Evolutionary conservation across 2,113 vertebrate species (phyloP), one percentile per base, ranked within the genome.

Genomic region (Tachuris rubrigastra): DNA sequence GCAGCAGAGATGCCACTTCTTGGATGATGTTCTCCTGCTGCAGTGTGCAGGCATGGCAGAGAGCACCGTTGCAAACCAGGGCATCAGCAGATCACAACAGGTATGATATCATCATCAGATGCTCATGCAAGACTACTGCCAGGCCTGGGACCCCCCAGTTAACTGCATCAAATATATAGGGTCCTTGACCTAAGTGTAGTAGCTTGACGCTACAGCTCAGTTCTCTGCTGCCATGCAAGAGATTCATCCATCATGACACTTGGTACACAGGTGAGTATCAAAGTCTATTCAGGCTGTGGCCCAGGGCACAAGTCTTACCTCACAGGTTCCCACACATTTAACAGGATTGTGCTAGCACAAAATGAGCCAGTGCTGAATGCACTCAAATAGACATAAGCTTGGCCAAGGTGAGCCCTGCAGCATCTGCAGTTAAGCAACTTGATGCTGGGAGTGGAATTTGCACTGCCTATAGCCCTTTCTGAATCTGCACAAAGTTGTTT

Each of bases 41-140:
- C 65, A 75, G 56, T 0, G 0, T 42, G 33, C 18, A 63, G 39
- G 9, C 30, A 7, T 0, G 21, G 31, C 65, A 67, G 65, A 56
- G 75, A 72, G 35, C 22, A 39, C 13, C 0, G 0, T 3, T 8
- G 2, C 44, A 8, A 8, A 25, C 5, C 33, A 72, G 44, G 15
- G 41, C 33, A 68, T 24, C 72, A 73, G 41, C 44, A 94, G 52
- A 39, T 67, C 52, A 16, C 71, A 63, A 7, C 33, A 30, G 33
- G 12, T 47, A 2, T n/a, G 44, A 3, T 19, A 24, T 11, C 25
- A 52, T 30, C 10, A 1, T 12, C 58, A 83, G 25, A 33, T 53
- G 24, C 7, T 60, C 10, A 0, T 46, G 14, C 6, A 62, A 58
- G 33, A 4, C 22, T 72, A 39, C 31, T 49, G 27, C 19, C 58